These are phyloP conservation scores for Phalloptychus januarius DNA, from an alignment of 2,797 vertebrate species.

Conservation along the genomic window DNA sequence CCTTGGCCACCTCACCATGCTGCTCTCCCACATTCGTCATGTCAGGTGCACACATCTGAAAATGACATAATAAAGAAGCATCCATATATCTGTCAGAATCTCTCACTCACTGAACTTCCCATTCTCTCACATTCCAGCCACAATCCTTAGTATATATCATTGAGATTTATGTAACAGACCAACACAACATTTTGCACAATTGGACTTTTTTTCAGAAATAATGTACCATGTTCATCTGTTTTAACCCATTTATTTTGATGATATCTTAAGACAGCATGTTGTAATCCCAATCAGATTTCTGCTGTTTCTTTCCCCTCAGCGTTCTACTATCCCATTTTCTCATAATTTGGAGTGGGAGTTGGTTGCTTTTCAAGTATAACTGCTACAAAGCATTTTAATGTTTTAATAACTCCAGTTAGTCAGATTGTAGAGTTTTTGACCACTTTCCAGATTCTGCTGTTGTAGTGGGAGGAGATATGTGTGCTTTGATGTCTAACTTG, in stretches of 20 bases:
- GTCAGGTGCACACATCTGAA: slow-evolving; percentile 82
- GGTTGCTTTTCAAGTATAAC: background rate
- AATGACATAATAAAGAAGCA: background rate
- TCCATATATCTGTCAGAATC: background rate
- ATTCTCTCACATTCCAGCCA: background rate
- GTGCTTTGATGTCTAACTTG: background rate
- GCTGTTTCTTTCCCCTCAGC: background rate
- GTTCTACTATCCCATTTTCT: background rate
- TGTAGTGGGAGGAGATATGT: background rate
- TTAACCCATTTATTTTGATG: background rate
- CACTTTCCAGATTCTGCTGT: background rate
- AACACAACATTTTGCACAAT: background rate
- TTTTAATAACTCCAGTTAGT: background rate
- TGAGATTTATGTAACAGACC: background rate
- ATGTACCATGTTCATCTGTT: background rate
- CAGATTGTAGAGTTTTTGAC: background rate
- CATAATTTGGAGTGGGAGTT: background rate
- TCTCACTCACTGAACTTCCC: background rate
- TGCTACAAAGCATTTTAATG: background rate
- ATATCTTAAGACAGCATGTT: background rate
- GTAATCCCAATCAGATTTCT: background rate
- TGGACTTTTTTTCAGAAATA: background rate
- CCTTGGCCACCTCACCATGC: slow-evolving; percentile 92
- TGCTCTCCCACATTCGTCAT: slow-evolving; percentile 94
- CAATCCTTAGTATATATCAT: background rate